Conservation (phyloP, 2,113 vertebrate species). For the Condylura cristata region DNA sequence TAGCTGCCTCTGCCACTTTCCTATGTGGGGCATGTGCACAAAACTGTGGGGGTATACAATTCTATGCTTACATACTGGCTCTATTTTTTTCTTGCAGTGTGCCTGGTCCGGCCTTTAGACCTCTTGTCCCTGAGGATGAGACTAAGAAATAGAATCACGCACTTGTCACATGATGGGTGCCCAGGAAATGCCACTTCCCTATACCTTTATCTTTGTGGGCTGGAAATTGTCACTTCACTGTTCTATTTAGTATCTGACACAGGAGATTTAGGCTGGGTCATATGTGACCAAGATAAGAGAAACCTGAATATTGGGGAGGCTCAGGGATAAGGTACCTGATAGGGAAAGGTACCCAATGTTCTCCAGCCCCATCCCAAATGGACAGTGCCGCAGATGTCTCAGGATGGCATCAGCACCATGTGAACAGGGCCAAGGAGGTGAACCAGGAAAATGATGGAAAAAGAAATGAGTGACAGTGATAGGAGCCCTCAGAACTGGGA, state of each 20-base stretch:
- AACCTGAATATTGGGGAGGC: neutral
- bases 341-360: neutral
- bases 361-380: neutral
- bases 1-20: neutral
- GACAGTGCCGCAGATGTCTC: no score
- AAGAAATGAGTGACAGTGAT: accelerated
- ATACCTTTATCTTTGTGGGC: neutral
- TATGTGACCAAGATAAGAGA: neutral
- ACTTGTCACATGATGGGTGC: neutral
- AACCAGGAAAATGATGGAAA: neutral
- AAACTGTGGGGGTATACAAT: neutral
- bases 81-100: neutral
- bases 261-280: neutral
- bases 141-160: neutral
- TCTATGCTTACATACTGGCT: neutral
- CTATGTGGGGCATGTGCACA: no score
- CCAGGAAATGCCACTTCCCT: neutral
- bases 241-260: neutral
- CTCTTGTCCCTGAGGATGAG: neutral
- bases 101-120: neutral
- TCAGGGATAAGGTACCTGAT: no score
- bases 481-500: neutral
- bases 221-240: neutral
- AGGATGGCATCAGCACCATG: accelerated
- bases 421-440: no score